Evolutionary conservation across 2,888 invertebrate species (phyloP).

Genomic region (Eristalis arbustorum): DNA sequence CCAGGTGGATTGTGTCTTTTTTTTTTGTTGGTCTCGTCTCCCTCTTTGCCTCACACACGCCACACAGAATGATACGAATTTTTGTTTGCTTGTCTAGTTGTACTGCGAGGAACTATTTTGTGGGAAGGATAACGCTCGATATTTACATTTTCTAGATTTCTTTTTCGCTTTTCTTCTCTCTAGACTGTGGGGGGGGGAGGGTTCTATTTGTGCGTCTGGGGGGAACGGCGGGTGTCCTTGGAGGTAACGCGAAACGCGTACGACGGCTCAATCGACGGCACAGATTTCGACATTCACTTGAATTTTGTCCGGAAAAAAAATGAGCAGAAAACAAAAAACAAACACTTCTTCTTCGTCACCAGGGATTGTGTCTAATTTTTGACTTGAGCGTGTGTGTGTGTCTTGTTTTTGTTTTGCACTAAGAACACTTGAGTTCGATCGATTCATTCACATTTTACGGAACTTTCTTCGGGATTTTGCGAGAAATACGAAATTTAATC

Average conservation of each 20-base stretch:
- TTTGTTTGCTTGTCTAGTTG: neutral
- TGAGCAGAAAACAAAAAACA: too few species aligned
- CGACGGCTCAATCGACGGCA: slow-evolving; percentile 1
- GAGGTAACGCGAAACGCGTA: slow-evolving; percentile 33
- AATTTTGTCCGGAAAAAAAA: neutral
- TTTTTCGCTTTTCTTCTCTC: neutral
- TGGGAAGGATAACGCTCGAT: neutral
- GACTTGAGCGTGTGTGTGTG: neutral
- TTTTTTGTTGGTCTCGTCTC: neutral
- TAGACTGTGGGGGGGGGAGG: too few species aligned
- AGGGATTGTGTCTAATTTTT: too few species aligned
- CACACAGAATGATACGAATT: neutral
- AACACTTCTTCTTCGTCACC: too few species aligned
- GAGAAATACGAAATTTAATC: slow-evolving; percentile 10
- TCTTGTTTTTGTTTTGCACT: neutral
- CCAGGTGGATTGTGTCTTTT: neutral
- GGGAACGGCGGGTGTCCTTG: slow-evolving; percentile 14
- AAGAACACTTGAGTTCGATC: slow-evolving; percentile 2
- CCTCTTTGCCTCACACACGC: neutral
- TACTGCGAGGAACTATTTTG: slow-evolving; percentile 31
- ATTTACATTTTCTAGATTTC: neutral
- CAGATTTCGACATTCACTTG: slow-evolving; percentile 33
- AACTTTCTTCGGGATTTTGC: slow-evolving; percentile 24
- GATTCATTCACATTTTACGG: slow-evolving; percentile 65
- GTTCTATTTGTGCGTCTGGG: neutral